Percentiles rank a stretch among this genome's conserved stretches.
These are phyloP conservation scores for Psilanteris sp. DNA, from an alignment of 1,140 invertebrate genomes.

Conservation along the genomic window DNA sequence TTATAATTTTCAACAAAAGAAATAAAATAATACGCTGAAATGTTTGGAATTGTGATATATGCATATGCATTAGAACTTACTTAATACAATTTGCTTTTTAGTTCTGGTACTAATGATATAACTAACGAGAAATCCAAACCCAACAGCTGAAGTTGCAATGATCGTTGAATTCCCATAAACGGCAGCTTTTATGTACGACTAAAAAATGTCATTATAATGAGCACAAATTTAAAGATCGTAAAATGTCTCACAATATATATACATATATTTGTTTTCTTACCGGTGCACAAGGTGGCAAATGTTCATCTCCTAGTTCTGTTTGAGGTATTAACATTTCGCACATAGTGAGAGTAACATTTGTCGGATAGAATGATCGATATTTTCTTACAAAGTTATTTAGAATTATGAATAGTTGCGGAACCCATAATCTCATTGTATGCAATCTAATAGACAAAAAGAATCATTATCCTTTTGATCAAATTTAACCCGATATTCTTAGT, in stretches of 20 bases:
- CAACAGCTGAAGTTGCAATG: slow-evolving; percentile 70
- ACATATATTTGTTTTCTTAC: too few relatives aligned
- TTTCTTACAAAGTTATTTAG: slow-evolving; percentile 73
- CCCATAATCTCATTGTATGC: slow-evolving; percentile 77
- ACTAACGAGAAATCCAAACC: slow-evolving; percentile 66
- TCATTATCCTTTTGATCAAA: too few relatives aligned
- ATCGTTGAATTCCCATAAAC: slow-evolving; percentile 74
- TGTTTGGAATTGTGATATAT: too few relatives aligned
- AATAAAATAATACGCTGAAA: too few relatives aligned
- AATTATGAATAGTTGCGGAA: slow-evolving; percentile 77
- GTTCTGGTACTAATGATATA: slow-evolving; percentile 59
- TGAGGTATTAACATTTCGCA: slow-evolving; percentile 73
- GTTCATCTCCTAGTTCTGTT: slow-evolving; percentile 30
- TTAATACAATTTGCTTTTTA: slow-evolving; percentile 67
- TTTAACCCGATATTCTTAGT: too few relatives aligned
- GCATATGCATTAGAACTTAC: too few relatives aligned
- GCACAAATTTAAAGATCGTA: too few relatives aligned
- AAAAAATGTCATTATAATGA: slow-evolving; percentile 62
- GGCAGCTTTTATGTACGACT: slow-evolving; percentile 68
- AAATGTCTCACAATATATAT: too few relatives aligned
- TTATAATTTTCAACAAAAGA: too few relatives aligned
- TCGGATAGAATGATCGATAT: slow-evolving; percentile 53
- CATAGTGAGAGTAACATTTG: slow-evolving; percentile 69
- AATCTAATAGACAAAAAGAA: slow-evolving; percentile 64
- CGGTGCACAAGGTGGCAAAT: slow-evolving; percentile 33